Conservation (phyloP, 2,888 invertebrate genomes). For the Drosophila multiciliata region DNA sequence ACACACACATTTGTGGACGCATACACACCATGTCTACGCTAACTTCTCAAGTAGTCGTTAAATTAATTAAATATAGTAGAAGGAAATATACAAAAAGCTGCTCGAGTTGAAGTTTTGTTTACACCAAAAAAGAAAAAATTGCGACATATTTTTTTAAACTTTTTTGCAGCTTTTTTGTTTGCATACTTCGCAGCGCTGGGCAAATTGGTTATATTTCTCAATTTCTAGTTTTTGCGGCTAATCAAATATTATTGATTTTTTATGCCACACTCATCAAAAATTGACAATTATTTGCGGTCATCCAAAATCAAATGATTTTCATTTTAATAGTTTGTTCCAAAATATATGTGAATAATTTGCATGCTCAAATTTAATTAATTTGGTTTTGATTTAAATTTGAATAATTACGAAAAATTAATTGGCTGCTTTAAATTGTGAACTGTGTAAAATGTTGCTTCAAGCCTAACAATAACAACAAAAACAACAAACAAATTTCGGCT, state of each 20-base stretch:
- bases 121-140: constrained; percentile 29
- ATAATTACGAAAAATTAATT: constrained; percentile 46
- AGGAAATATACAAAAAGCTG: constrained; percentile 50
- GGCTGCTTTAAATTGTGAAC: constrained; percentile 45
- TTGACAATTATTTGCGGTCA: constrained; percentile 65
- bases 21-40: constrained; percentile 48
- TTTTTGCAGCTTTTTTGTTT: not conserved
- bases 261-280: constrained; percentile 58
- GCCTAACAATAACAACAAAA: constrained; percentile 1
- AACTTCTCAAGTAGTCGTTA: constrained; percentile 83
- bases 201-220: not conserved
- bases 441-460: constrained; percentile 10
- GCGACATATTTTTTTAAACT: constrained; percentile 26
- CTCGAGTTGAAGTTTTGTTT: constrained; percentile 58
- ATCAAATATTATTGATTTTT: constrained; percentile 58
- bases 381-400: constrained; percentile 68
- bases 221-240: constrained; percentile 6
- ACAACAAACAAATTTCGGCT: constrained; percentile 20
- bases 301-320: constrained; percentile 58
- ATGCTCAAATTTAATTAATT: constrained; percentile 53
- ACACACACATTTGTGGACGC: not conserved
- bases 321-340: constrained; percentile 54
- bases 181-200: constrained; percentile 46
- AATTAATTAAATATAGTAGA: constrained; percentile 82
- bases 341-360: constrained; percentile 16